A percentile compares a stretch with the other conserved stretches of the same genome.
These are phyloP conservation scores for Tetanocera ferruginea DNA, from an alignment of 2,888 invertebrate species.

Conservation along the genomic window DNA sequence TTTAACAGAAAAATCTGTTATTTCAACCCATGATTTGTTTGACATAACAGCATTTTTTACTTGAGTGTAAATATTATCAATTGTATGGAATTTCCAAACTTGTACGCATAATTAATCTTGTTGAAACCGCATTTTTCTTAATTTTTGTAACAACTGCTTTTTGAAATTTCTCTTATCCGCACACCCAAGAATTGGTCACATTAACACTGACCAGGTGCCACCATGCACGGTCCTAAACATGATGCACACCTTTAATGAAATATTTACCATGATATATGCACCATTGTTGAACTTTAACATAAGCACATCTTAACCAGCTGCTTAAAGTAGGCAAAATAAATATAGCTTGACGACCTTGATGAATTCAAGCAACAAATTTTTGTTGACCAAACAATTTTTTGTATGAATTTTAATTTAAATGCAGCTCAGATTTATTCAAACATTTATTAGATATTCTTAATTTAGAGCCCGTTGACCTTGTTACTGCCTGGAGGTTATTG, in stretches of 20 bases:
- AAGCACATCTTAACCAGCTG: neutral
- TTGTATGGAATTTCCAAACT: too few relatives aligned
- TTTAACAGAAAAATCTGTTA: too few relatives aligned
- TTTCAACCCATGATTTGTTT: too few relatives aligned
- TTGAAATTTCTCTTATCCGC: too few relatives aligned
- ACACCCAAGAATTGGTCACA: too few relatives aligned
- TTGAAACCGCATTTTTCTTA: too few relatives aligned
- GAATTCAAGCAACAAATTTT: neutral
- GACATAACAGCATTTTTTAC: too few relatives aligned
- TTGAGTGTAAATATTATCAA: too few relatives aligned
- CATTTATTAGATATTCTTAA: neutral
- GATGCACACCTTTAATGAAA: neutral
- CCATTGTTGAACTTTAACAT: neutral
- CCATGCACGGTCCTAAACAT: neutral
- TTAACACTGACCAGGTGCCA: neutral
- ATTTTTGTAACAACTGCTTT: too few relatives aligned
- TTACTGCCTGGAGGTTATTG: slow-evolving; percentile 14
- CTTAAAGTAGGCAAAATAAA: neutral
- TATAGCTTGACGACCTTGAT: slow-evolving; percentile 5
- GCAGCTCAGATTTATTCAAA: neutral
- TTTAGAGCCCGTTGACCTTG: slow-evolving; percentile 13
- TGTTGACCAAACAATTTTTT: neutral
- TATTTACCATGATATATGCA: too few relatives aligned
- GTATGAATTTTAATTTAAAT: neutral
- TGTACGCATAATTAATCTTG: too few relatives aligned